Base-by-base conservation (phyloP, 2,888 invertebrate species). In the Aporophyla nigra region DNA sequence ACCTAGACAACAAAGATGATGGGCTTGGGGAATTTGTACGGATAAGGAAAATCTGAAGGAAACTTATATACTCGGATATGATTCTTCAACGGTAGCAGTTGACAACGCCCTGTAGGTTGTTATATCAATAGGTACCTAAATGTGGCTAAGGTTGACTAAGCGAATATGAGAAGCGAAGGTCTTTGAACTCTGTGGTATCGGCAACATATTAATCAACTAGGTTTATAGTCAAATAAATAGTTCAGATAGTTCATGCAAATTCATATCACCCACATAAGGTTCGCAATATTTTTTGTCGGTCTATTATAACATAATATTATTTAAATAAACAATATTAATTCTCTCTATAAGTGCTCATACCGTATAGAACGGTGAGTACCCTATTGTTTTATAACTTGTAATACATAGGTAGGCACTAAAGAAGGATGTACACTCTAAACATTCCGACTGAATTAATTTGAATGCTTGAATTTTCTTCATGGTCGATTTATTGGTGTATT, bases 321-420 rank as follows among this genome's bases (percentile, higher is more conserved):
- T 90, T 83, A 87, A 88, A 88, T 89, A 83, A 78, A 82, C 63
- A 71, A 74, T 86, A 86, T 85, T 87, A 82, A 86, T 87, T 83
- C 86, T 80, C 82, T 82, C 56, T 79, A 81, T 84, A 82, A 61
- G 86, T 85, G 86, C 87, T 85, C 76, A 74, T 67, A 77, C 86
- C 86, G 77, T 88, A 86, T 87, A 87, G 81, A 88, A 87, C 87
- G 79, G 80, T 79, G 84, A 81, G 78, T 80, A 77, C 74, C 78
- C 90, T 86, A 91, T 91, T 91, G 91, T 91, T 89, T 86, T 86
- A 85, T 80, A 82, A 83, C 83, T 85, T 87, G 80, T 88, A 83
- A 82, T 84, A 87, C 76, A 80, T 75, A 46, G 43, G 49, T 59
- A 88, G 83, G 72, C 71, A 61, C 86, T 87, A 84, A 85, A 90